Evolutionary conservation across 2,797 vertebrate genomes (phyloP).

Genomic region (Poeciliopsis infans): DNA sequence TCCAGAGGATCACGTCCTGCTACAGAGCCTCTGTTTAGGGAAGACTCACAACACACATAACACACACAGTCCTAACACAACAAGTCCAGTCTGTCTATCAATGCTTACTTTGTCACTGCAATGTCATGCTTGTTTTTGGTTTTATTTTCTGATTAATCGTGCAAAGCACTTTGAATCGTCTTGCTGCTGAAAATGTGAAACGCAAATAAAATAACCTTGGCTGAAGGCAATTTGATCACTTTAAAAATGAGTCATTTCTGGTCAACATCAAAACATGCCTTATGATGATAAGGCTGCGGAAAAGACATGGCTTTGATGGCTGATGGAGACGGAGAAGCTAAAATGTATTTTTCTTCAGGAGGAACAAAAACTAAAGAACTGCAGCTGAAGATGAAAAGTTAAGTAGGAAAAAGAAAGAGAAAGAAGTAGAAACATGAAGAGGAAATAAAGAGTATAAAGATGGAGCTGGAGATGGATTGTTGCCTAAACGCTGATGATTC

Average conservation of each 20-base stretch:
- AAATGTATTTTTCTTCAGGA: not conserved
- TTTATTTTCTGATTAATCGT: not conserved
- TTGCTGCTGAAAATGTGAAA: not conserved
- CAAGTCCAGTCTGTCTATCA: too few relatives aligned
- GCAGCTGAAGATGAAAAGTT: conserved; percentile 25
- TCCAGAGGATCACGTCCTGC: too few relatives aligned
- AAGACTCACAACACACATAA: too few relatives aligned
- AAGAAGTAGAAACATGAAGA: conserved; percentile 31
- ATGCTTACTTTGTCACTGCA: too few relatives aligned
- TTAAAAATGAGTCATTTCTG: not conserved
- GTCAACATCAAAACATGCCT: not conserved
- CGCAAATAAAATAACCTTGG: not conserved
- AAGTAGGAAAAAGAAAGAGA: conserved; percentile 2
- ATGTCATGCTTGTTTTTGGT: not conserved
- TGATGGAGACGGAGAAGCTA: not conserved
- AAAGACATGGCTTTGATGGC: not conserved
- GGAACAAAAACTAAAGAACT: conserved; percentile 10
- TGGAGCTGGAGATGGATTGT: conserved; percentile 84
- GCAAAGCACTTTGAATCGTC: not conserved
- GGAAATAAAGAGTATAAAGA: conserved; percentile 41
- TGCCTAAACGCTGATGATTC: conserved; percentile 84
- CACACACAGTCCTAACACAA: not conserved
- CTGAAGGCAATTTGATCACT: too few relatives aligned
- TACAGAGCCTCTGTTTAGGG: too few relatives aligned
- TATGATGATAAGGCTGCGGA: not conserved